Evolutionary conservation across 2,797 vertebrate species (phyloP).

Genomic region (Halcyon chelicuti): DNA sequence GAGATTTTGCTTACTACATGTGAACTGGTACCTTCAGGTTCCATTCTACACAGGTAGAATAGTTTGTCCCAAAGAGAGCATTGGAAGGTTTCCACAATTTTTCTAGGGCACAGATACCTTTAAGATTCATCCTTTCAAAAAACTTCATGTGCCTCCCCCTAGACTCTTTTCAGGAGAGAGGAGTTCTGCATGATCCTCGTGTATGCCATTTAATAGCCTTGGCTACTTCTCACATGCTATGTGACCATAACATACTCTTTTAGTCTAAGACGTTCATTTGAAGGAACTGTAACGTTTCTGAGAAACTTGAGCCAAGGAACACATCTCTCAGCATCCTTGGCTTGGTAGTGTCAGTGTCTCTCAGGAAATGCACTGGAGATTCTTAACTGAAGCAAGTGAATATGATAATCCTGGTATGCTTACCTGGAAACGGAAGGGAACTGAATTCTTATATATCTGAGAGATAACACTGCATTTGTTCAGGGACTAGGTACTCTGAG

Average conservation of each 20-base stretch:
- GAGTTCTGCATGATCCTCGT: neutral
- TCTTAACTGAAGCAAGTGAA: neutral
- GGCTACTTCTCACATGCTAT: neutral
- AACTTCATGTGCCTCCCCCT: neutral
- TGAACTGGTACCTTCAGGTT: neutral
- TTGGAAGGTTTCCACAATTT: neutral
- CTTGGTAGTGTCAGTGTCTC: neutral
- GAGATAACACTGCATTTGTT: neutral
- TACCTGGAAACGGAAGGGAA: neutral
- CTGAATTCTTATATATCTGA: neutral
- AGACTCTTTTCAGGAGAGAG: neutral
- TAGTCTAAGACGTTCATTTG: neutral
- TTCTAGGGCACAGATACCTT: neutral
- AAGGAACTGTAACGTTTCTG: neutral
- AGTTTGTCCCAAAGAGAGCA: neutral
- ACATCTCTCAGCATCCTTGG: neutral
- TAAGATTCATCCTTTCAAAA: neutral
- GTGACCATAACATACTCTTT: neutral
- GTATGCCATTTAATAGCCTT: neutral
- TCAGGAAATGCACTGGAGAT: neutral
- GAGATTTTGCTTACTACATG: neutral
- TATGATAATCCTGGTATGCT: neutral
- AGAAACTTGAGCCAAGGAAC: neutral
- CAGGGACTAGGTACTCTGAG: neutral
- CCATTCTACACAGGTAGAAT: neutral